Evolutionary conservation across 2,113 vertebrate genomes (phyloP).

Genomic region (Stigmatopora argus): DNA sequence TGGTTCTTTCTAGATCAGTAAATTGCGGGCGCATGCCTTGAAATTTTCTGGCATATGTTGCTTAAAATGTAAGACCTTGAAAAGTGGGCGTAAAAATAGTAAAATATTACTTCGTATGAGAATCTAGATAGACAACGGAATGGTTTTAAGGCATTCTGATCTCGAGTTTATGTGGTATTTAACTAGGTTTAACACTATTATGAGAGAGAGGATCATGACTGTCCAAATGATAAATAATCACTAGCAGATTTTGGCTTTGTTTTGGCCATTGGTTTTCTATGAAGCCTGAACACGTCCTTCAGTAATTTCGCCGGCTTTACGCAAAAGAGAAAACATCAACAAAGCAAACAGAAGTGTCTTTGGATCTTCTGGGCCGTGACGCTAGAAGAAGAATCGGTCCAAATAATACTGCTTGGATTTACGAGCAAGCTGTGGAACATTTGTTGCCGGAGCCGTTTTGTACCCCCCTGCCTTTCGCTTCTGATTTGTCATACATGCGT

Average conservation of each 20-base stretch:
- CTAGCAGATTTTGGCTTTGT: neutral
- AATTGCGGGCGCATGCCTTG: neutral
- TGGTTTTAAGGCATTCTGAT: neutral
- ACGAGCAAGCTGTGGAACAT: constrained; percentile 51
- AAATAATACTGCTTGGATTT: constrained; percentile 49
- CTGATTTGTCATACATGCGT: constrained; percentile 33
- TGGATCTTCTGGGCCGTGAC: constrained; percentile 37
- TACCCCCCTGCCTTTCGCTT: neutral
- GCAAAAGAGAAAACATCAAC: constrained; percentile 18
- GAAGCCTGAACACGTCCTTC: neutral
- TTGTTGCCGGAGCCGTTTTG: constrained; percentile 26
- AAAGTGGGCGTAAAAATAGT: neutral
- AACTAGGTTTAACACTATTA: neutral
- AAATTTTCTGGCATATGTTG: neutral
- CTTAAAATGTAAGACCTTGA: neutral
- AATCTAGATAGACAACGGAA: too few species aligned
- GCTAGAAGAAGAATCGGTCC: constrained; percentile 50
- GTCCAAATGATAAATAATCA: neutral
- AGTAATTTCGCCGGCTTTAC: neutral
- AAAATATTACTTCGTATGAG: too few species aligned
- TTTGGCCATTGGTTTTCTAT: neutral
- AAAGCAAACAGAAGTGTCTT: constrained; percentile 9
- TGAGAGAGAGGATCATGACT: neutral
- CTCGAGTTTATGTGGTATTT: neutral
- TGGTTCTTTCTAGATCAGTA: neutral